Evolutionary conservation across 2,797 vertebrate genomes (phyloP), one percentile per base, ranked within the genome.

Genomic region (Gymnocypris eckloni): DNA sequence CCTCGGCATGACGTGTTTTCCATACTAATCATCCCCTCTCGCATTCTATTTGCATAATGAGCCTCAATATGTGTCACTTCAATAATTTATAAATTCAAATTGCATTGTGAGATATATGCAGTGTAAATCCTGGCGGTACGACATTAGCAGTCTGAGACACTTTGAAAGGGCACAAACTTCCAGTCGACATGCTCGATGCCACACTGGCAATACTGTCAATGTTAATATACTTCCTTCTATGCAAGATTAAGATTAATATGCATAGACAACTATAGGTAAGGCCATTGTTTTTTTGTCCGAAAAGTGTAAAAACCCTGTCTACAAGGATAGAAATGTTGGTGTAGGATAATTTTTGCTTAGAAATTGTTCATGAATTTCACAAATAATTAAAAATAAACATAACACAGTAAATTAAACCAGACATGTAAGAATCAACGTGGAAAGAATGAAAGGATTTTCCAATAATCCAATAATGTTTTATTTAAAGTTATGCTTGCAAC

Each of bases 1-100:
- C 70, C 70, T 54, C 54, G 3, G 22, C n/a, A 41, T 71, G 77
- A 76, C 2, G 25, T 67, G 72, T 73, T 88, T 73, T 81, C 54
- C 80, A 64, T 86, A 79, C 61, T 45, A 81, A 83, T 87, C 72
- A 54, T 72, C 52, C 81, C 66, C 59, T 50, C 54, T 77, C 84
- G 81, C 78, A 86, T 90, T 41, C 45, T 22, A n/a, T 87, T 82
- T 81, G 81, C 81, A 87, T 87, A 73, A 88, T 84, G 25, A 28
- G 66, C 73, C 13, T 82, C 73, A 64, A 83, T 22, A 75, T 79
- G 43, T 50, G 78, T 25, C 20, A 33, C 18, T 81, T 48, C 33
- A 50, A 73, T 76, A 52, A 83, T 67, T 48, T 83, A 83, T 54
- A 41, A 52, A 83, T 83, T 83, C 82, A 76, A 77, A 83, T 77